Evolutionary conservation across 2,113 vertebrate genomes (phyloP), one percentile per base, ranked within the genome.

Genomic region (Muscicapa adusta): DNA sequence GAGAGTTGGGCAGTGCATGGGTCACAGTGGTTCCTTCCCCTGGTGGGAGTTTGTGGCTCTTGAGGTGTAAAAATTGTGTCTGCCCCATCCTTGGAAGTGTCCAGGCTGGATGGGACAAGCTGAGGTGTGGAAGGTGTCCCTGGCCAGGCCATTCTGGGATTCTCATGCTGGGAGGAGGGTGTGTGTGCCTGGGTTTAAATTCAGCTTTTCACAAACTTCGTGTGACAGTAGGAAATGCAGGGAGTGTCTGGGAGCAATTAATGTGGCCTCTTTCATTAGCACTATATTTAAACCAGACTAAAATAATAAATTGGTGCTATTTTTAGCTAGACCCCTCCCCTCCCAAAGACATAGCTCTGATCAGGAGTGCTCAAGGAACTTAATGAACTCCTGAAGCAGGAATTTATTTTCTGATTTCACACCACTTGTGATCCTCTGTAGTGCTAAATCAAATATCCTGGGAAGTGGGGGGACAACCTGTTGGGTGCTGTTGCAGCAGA

Each of bases 221-320:
- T 63, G 73, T 48, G 40, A 8, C 54, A 17, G 50, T 13, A 18
- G 77, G 73, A 92, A 53, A 18, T 10, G 70, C 42, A 20, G 9
- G 23, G 86, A 36, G 54, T 29, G 91, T 50, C 93, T 93, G 80
- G 70, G 84, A 70, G 25, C 90, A 88, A 75, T 93, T 86, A 50
- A 43, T 60, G 48, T 78, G 87, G 70, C 68, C 47, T 87, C 89
- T 78, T 81, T 70, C n/a, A 11, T 68, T 54, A 40, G 73, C 38
- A 14, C 60, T 84, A 66, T 81, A 51, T 91, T 93, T 91, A 67
- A 93, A 84, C 2, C 56, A 45, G 86, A 33, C 73, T 56, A 47
- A 87, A 95, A 86, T 76, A 89, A 89, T 54, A 47, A 86, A 86
- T 89, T 47, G 9, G 42, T 57, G 73, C 76, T 91, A 76, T 93